phyloP scores from a whole-genome alignment of 2,113 vertebrate genomes.

The Pachycephala philippinensis region DNA sequence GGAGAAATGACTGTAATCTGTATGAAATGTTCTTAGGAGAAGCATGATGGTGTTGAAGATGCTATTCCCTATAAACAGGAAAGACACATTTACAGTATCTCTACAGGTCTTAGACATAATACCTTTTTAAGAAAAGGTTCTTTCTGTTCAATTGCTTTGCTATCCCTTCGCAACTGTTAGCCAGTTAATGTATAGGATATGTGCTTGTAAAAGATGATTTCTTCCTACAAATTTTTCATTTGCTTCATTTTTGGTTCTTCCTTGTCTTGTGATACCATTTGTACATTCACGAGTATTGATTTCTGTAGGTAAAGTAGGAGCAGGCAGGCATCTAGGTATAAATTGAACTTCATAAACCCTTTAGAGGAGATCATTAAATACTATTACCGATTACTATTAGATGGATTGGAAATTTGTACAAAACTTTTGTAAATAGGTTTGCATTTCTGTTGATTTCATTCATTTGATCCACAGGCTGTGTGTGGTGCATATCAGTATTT shows the following conservation, averaged over 20 bases:
- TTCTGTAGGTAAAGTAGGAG: not conserved
- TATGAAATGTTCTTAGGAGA: not conserved
- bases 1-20: not conserved
- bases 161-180: not conserved
- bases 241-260: not conserved
- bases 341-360: not conserved
- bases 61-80: not conserved
- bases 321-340: fast-evolving
- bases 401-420: not conserved
- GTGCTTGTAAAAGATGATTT: not conserved
- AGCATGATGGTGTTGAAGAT: not conserved
- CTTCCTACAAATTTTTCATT: not conserved
- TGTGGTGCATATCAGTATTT: not conserved
- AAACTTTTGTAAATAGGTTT: not conserved
- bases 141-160: not conserved
- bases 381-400: not conserved
- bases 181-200: not conserved
- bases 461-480: not conserved
- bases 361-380: not conserved
- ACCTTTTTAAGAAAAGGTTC: not conserved
- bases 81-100: not conserved
- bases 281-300: not conserved
- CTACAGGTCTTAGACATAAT: not conserved
- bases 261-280: not conserved
- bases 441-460: not conserved